Evolutionary conservation across 2,888 invertebrate genomes (phyloP), one percentile per base, ranked within the genome.

Genomic region (Lamproptera curius): DNA sequence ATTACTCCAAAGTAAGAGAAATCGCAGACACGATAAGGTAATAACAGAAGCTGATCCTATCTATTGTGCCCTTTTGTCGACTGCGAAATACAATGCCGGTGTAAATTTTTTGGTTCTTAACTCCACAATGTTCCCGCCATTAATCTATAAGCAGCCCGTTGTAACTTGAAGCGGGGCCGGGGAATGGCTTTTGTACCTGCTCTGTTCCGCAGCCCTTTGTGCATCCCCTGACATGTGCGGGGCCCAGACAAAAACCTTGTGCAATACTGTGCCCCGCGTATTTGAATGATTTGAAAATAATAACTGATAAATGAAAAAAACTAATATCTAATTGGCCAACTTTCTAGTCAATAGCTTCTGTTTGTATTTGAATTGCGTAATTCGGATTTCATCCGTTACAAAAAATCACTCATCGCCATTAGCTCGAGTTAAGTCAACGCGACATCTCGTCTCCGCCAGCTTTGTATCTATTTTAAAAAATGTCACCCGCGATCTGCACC

Each of bases 81-180:
- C 57, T 56, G 59, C 58, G 52, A 57, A 67, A 66, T 55, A 86
- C 86, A 87, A 87, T 83, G 77, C 78, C 83, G 83, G 86, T 86
- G 86, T 86, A 84, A 86, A 83, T 85, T 84, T 84, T 85, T 83
- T 81, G 83, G 83, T 77, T 83, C 83, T 85, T 80, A 83, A 83
- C 82, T 84, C 78, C 75, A 78, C 81, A 80, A 82, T 79, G 76
- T 81, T 83, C 81, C 76, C 81, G 80, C 74, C 84, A 80, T 84
- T 82, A 84, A 84, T 85, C 80, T 83, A 78, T 78, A 76, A 66
- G 64, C 51, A 59, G 67, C 74, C 79, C 78, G 79, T 73, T 78
- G 85, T 80, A 84, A 86, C 80, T 78, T 67, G 84, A 85, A 73
- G 67, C 82, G 76, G 76, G 83, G 76, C 73, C 67, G 70, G 76